phyloP scores from a whole-genome alignment of 2,888 invertebrate genomes.

The Chromoteleia sp. region DNA sequence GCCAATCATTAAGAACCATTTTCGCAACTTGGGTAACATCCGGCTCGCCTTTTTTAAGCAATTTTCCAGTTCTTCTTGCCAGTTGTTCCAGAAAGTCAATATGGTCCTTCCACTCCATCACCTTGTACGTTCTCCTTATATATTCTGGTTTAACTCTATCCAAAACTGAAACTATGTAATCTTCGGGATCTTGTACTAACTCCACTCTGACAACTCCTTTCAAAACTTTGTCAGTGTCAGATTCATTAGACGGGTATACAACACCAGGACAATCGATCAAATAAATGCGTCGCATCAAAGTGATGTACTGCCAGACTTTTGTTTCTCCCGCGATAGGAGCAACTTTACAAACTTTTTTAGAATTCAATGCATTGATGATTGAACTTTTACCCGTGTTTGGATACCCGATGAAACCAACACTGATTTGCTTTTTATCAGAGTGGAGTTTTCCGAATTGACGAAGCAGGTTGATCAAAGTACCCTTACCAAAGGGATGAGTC shows the following conservation, averaged over 20 bases:
- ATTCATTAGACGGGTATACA: slow-evolving; percentile 98
- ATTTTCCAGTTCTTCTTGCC: slow-evolving; percentile 93
- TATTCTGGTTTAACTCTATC: slow-evolving; percentile 95
- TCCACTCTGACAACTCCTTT: slow-evolving; percentile 99
- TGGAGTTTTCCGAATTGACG: slow-evolving; percentile 98
- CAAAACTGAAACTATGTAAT: slow-evolving; percentile 95
- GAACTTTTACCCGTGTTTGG: slow-evolving; percentile 99
- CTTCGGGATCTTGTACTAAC: slow-evolving; percentile 96
- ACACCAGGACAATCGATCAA: slow-evolving; percentile 99
- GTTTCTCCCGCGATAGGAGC: slow-evolving; percentile 99
- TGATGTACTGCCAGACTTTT: slow-evolving; percentile 99
- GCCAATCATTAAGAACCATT: slow-evolving; percentile 99
- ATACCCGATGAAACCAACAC: slow-evolving; percentile 99
- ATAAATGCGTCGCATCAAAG: slow-evolving; percentile 98
- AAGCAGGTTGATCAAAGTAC: slow-evolving; percentile 97
- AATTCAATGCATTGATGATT: slow-evolving; percentile 97
- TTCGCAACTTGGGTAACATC: slow-evolving; percentile 94
- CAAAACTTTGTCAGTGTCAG: slow-evolving; percentile 96
- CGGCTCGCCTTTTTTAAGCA: slow-evolving; percentile 98
- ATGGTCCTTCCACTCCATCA: slow-evolving; percentile 91
- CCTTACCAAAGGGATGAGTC: slow-evolving; percentile 99
- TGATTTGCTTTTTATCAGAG: slow-evolving; percentile 98
- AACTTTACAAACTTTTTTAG: slow-evolving; percentile 99
- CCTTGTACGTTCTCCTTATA: slow-evolving; percentile 95
- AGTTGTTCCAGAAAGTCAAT: slow-evolving; percentile 96